Evolutionary conservation across 1,140 invertebrate genomes (phyloP).

Genomic region (Ericerus pela): DNA sequence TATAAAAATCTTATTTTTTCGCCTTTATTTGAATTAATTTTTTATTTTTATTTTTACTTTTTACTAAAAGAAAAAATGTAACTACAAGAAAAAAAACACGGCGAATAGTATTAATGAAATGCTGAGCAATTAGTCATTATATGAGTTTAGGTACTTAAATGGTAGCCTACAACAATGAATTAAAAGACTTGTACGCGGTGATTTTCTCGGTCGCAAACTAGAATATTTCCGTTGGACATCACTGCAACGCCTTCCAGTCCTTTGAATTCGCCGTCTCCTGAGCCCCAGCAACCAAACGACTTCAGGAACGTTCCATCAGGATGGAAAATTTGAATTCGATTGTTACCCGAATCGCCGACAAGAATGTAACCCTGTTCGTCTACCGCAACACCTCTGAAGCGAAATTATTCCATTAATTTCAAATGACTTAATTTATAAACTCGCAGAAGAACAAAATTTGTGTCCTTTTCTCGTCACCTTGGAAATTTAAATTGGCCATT

Average conservation of each 20-base stretch:
- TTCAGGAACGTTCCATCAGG: constrained; percentile 75
- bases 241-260: constrained; percentile 89
- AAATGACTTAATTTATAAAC: background rate
- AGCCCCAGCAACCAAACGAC: constrained; percentile 91
- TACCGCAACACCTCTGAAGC: constrained; percentile 75
- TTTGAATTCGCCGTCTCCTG: constrained; percentile 90
- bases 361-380: constrained; percentile 95
- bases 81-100: too few species aligned
- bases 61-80: too few species aligned
- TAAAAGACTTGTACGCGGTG: constrained; percentile 94
- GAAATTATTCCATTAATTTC: background rate
- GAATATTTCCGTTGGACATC: constrained; percentile 78
- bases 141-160: too few species aligned
- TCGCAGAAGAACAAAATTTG: too few species aligned
- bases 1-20: too few species aligned
- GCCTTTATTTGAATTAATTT: too few species aligned
- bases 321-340: constrained; percentile 94
- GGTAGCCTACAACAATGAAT: background rate
- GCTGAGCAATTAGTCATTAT: too few species aligned
- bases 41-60: too few species aligned
- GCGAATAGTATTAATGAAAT: too few species aligned
- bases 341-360: constrained; percentile 96
- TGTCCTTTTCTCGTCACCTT: too few species aligned
- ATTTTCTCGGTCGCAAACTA: constrained; percentile 94
- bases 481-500: constrained; percentile 94